phyloP scores from a whole-genome alignment of 2,113 vertebrate genomes.

The Esox niger region DNA sequence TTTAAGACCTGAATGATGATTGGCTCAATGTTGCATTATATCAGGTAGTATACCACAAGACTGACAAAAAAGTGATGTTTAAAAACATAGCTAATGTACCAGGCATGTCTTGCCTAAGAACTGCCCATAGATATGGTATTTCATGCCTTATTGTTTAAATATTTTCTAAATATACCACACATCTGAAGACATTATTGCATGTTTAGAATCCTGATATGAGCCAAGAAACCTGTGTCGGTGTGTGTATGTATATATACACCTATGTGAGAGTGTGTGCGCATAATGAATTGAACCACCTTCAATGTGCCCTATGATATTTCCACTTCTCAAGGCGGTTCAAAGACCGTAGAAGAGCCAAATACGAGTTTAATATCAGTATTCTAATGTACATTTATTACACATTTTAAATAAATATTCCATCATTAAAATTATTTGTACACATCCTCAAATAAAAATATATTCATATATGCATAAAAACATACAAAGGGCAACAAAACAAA shows the following conservation, averaged over 20 bases:
- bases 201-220: too few relatives aligned
- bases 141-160: too few relatives aligned
- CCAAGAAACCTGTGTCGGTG: background rate
- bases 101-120: too few relatives aligned
- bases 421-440: constrained; percentile 86
- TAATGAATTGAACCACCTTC: background rate
- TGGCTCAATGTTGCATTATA: too few relatives aligned
- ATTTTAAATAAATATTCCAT: constrained; percentile 94
- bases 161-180: too few relatives aligned
- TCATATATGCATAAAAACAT: constrained; percentile 78
- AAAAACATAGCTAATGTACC: too few relatives aligned
- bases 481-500: constrained; percentile 60
- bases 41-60: too few relatives aligned
- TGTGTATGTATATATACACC: background rate
- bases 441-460: constrained; percentile 83
- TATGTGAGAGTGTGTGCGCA: background rate
- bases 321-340: background rate
- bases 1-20: too few relatives aligned
- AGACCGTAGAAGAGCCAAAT: constrained; percentile 27
- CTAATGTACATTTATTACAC: constrained; percentile 89
- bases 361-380: constrained; percentile 60
- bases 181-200: too few relatives aligned
- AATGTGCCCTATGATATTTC: background rate
- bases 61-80: too few relatives aligned
- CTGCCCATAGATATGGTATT: too few relatives aligned